phyloP scores from a whole-genome alignment of 2,888 invertebrate species.

The Ormyrus pomaceus region DNA sequence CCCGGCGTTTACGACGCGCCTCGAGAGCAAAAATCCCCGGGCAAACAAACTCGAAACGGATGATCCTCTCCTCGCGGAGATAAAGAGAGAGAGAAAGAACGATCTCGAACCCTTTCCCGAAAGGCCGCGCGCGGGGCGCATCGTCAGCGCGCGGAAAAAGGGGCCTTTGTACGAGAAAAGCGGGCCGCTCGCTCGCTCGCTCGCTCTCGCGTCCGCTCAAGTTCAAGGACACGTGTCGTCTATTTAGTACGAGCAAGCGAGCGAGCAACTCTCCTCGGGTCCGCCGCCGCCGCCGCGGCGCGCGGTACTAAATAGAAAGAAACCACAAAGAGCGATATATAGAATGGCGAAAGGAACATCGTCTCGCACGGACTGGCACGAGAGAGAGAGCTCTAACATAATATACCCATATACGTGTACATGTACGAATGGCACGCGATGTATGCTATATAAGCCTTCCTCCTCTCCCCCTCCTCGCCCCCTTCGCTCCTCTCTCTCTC shows the following conservation, averaged over 20 bases:
- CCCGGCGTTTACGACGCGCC: too few relatives aligned
- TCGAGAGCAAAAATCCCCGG: too few relatives aligned
- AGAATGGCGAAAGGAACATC: slow-evolving; percentile 29
- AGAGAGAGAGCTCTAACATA: slow-evolving; percentile 13
- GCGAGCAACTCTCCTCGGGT: not conserved
- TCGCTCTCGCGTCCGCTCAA: not conserved
- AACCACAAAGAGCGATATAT: not conserved
- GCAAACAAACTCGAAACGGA: too few relatives aligned
- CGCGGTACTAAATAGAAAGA: not conserved
- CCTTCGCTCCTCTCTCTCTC: too few relatives aligned
- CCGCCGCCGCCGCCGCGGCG: too few relatives aligned
- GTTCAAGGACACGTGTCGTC: slow-evolving; percentile 44
- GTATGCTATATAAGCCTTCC: not conserved
- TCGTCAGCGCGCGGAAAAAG: too few relatives aligned
- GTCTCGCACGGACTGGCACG: not conserved
- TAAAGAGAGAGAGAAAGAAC: too few relatives aligned
- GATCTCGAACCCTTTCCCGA: not conserved
- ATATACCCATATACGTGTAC: slow-evolving; percentile 39
- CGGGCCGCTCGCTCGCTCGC: too few relatives aligned
- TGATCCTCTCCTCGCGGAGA: too few relatives aligned
- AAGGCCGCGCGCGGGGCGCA: not conserved
- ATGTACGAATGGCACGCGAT: slow-evolving; percentile 45
- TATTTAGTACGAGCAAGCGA: slow-evolving; percentile 8
- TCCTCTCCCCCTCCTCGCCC: too few relatives aligned
- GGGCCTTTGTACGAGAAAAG: too few relatives aligned